phyloP scores from a whole-genome alignment of 2,797 vertebrate genomes.

The Fistularia commersonii region DNA sequence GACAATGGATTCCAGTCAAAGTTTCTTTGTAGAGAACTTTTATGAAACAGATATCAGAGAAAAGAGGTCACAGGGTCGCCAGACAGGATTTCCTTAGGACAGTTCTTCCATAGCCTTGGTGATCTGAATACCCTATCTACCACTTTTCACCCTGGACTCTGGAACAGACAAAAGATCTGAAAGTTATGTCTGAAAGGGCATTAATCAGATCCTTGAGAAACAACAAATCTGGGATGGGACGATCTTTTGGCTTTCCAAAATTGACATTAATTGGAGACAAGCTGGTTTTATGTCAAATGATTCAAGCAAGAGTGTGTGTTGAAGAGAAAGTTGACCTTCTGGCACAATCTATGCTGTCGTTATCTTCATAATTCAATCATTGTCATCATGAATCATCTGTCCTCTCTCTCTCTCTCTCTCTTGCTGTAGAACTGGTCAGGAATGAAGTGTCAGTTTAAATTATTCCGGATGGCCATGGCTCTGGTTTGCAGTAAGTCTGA shows the following conservation, averaged over 20 bases:
- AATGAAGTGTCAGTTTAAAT: slow-evolving; percentile 98
- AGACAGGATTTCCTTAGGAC: too few relatives aligned
- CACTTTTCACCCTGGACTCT: too few relatives aligned
- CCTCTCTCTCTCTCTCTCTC: slow-evolving; percentile 8
- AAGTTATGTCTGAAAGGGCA: too few relatives aligned
- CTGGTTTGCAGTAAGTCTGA: slow-evolving; percentile 95
- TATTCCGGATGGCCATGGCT: slow-evolving; percentile 95
- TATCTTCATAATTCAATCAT: slow-evolving; percentile 13
- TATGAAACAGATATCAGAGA: too few relatives aligned
- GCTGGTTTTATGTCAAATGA: slow-evolving; percentile 23
- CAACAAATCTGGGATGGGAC: slow-evolving; percentile 17
- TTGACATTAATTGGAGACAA: slow-evolving; percentile 38
- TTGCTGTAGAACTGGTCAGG: slow-evolving; percentile 93
- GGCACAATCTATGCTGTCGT: slow-evolving; percentile 18
- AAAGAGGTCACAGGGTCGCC: too few relatives aligned
- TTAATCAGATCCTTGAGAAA: too few relatives aligned
- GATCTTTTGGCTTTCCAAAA: slow-evolving; percentile 25
- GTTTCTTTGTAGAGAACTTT: too few relatives aligned
- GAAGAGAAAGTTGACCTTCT: slow-evolving; percentile 22
- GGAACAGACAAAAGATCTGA: too few relatives aligned
- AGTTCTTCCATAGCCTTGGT: too few relatives aligned
- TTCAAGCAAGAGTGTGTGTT: slow-evolving; percentile 17
- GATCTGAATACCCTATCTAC: too few relatives aligned
- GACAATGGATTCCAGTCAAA: too few relatives aligned
- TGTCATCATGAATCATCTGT: slow-evolving; percentile 12